Conservation (phyloP, 2,888 invertebrate genomes). For the Erebia ligea region DNA sequence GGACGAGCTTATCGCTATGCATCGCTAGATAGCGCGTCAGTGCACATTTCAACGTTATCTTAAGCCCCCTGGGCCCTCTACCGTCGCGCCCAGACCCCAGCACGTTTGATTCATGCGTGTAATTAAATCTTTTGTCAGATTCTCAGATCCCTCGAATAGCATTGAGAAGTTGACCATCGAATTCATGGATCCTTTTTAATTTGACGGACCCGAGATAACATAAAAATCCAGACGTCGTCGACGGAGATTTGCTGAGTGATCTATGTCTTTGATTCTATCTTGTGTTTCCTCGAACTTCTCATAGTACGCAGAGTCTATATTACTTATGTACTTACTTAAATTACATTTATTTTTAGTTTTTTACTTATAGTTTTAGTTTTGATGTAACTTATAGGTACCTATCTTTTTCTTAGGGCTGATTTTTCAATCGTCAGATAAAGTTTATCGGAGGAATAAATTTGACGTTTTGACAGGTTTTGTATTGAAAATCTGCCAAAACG, state of each 20-base stretch:
- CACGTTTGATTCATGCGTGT: constrained; percentile 81
- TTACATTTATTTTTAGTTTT: no score
- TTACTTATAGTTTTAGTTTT: no score
- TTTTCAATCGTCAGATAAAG: no score
- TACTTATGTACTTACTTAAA: no score
- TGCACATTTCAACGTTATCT: constrained; percentile 47
- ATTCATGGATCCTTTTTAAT: constrained; percentile 64
- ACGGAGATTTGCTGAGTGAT: constrained; percentile 66
- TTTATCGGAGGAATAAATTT: no score
- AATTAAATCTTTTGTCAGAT: constrained; percentile 81
- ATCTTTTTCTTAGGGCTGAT: no score
- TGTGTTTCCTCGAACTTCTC: constrained; percentile 42
- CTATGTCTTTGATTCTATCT: constrained; percentile 42
- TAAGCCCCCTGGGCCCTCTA: constrained; percentile 50
- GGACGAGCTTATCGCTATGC: constrained; percentile 42
- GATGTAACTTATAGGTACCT: no score
- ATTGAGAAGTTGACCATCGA: constrained; percentile 63
- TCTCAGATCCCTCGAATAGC: constrained; percentile 59
- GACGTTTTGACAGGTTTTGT: no score
- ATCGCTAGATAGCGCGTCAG: constrained; percentile 58
- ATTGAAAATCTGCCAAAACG: no score
- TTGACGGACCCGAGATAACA: constrained; percentile 60
- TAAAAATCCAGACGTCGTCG: constrained; percentile 55
- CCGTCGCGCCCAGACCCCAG: constrained; percentile 55
- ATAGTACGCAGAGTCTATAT: no score